These are phyloP conservation scores for Thalassoma bifasciatum DNA, from an alignment of 2,113 vertebrate genomes.

Conservation along the genomic window DNA sequence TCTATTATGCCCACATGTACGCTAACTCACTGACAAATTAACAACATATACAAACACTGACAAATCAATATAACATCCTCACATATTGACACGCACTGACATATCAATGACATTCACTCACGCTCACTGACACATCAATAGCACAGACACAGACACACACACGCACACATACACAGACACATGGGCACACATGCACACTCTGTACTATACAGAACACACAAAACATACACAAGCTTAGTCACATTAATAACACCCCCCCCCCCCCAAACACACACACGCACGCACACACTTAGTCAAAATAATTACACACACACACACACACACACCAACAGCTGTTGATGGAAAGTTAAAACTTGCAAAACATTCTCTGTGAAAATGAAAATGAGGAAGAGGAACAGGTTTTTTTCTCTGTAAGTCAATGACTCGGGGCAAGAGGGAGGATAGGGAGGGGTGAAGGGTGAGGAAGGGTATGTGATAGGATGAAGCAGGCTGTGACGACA, in stretches of 20 bases:
- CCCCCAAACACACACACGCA: background rate
- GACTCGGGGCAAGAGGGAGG: background rate
- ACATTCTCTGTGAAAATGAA: slow-evolving; percentile 63
- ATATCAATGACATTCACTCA: too few species aligned
- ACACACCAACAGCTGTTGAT: slow-evolving; percentile 57
- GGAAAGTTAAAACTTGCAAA: slow-evolving; percentile 83
- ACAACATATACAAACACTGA: too few species aligned
- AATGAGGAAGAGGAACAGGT: slow-evolving; percentile 79
- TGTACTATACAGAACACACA: too few species aligned
- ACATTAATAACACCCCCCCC: slow-evolving; percentile 21
- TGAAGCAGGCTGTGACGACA: slow-evolving; percentile 39
- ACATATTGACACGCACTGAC: too few species aligned
- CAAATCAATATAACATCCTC: too few species aligned
- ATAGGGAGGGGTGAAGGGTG: too few species aligned
- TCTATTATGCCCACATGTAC: too few species aligned
- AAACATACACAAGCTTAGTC: background rate
- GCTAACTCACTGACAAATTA: too few species aligned
- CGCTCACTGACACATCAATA: too few species aligned
- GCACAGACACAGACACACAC: too few species aligned
- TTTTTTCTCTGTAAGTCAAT: slow-evolving; percentile 21
- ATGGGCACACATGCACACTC: background rate
- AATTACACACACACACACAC: slow-evolving; percentile 3
- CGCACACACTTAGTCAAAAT: too few species aligned
- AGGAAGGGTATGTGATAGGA: slow-evolving; percentile 11
- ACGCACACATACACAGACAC: too few species aligned